These are phyloP conservation scores for Cerastoderma edule DNA, from an alignment of 2,888 invertebrate species.

Conservation along the genomic window DNA sequence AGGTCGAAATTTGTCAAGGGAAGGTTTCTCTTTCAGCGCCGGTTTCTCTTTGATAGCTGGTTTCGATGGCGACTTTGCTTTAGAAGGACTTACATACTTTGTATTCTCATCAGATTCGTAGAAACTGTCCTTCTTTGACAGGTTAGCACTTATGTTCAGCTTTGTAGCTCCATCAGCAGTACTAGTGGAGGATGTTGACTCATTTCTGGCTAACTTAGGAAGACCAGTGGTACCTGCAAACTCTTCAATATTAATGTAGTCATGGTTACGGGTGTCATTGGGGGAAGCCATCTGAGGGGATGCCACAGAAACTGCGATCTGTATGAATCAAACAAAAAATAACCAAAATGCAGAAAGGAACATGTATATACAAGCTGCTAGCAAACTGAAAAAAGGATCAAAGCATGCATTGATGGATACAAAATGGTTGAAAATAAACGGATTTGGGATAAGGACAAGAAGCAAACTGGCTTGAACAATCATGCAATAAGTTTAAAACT, in stretches of 20 bases:
- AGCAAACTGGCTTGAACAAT: too few relatives aligned
- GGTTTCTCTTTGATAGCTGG: conserved; percentile 38
- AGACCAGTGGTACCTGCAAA: conserved; percentile 38
- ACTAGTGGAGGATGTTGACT: conserved; percentile 36
- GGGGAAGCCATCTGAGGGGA: conserved; percentile 44
- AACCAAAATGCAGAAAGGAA: conserved; percentile 28
- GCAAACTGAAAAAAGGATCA: conserved; percentile 12
- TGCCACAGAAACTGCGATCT: conserved; percentile 44
- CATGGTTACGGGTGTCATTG: conserved; percentile 34
- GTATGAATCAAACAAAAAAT: conserved; percentile 41
- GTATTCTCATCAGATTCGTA: conserved; percentile 75
- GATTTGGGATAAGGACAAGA: too few relatives aligned
- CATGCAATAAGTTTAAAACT: too few relatives aligned
- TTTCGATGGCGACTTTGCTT: conserved; percentile 17
- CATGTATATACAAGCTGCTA: conserved; percentile 12
- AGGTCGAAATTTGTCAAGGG: conserved; percentile 49
- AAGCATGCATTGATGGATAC: too few relatives aligned
- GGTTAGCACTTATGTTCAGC: conserved; percentile 1
- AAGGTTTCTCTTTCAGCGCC: conserved; percentile 39
- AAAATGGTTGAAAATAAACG: too few relatives aligned
- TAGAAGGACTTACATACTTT: conserved; percentile 37
- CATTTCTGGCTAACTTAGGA: conserved; percentile 26
- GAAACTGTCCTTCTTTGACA: conserved; percentile 73
- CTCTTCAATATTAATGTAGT: conserved; percentile 56
- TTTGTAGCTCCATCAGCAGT: conserved; percentile 24